phyloP scores from a whole-genome alignment of 2,888 invertebrate genomes.

The Napeogenes sylphis region DNA sequence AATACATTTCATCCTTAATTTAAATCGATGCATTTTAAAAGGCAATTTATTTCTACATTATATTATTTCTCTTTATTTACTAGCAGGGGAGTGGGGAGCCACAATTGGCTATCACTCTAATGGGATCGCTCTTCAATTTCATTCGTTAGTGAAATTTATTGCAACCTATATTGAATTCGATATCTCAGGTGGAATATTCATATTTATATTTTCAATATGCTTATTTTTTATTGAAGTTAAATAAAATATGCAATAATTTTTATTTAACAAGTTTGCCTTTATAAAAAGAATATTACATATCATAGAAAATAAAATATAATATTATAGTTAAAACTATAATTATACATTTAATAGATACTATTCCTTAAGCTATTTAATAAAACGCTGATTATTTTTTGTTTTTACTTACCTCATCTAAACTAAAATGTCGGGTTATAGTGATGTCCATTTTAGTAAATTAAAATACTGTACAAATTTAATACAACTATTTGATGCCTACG shows the following conservation, averaged over 20 bases:
- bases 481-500: conserved; percentile 27
- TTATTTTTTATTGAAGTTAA: neutral
- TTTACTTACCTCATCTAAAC: conserved; percentile 70
- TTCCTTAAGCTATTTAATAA: no score
- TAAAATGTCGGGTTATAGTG: conserved; percentile 69
- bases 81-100: neutral
- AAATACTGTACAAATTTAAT: conserved; percentile 5
- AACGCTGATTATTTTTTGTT: neutral
- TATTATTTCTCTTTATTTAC: neutral
- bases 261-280: no score
- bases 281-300: no score
- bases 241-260: neutral
- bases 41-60: neutral
- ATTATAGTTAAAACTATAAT: no score
- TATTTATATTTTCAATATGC: neutral
- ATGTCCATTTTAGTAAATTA: conserved; percentile 58
- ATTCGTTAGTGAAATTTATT: conserved; percentile 3
- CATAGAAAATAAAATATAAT: no score
- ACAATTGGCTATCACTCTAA: neutral
- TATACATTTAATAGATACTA: no score
- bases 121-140: neutral
- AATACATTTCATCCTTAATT: no score
- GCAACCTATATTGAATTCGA: conserved; percentile 1
- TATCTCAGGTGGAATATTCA: neutral
- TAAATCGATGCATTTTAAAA: no score